Evolutionary conservation across 2,797 vertebrate genomes (phyloP), one percentile per base, ranked within the genome.

Genomic region (Siniperca scherzeri): DNA sequence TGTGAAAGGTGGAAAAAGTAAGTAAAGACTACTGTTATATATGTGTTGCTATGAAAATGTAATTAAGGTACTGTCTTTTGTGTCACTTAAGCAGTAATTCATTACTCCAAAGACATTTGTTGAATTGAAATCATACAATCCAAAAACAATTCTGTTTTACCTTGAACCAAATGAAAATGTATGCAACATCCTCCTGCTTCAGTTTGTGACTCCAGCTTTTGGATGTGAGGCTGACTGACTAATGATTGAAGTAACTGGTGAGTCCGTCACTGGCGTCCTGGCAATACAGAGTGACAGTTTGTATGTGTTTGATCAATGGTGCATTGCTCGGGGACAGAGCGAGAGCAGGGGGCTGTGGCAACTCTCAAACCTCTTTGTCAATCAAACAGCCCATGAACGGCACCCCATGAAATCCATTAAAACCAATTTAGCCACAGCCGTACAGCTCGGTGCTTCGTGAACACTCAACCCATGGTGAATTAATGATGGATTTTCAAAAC

Each of bases 351-450:
- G 84, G 76, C 87, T 42, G 50, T 73, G 84, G 89, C 75, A 70
- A 91, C 89, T 83, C 82, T 81, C 89, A 88, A 83, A 93, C 88
- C 87, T 92, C 86, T 77, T 85, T 92, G 93, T 94, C 93, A 93
- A 89, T 95, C 92, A 92, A 86, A 83, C 73, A 40, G 82, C 80
- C 87, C 74, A 65, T 53, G 19, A 87, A 91, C 61, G 55, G 80
- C 90, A 68, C 89, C 89, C 91, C 87, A 66, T 93, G 92, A 93
- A 93, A 94, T 95, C 94, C 92, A 94, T 94, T 93, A 90, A 92
- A 93, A 90, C 85, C 93, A 93, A 93, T 95, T 94, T 91, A 91
- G 80, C 77, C 74, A 30, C 36, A 77, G 78, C 74, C 66, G 67
- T 70, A 74, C 88, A 90, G 88, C 88, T 93, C 85, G 71, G 50